Base-by-base conservation (phyloP, 2,113 vertebrate species). In the Hoplias malabaricus region DNA sequence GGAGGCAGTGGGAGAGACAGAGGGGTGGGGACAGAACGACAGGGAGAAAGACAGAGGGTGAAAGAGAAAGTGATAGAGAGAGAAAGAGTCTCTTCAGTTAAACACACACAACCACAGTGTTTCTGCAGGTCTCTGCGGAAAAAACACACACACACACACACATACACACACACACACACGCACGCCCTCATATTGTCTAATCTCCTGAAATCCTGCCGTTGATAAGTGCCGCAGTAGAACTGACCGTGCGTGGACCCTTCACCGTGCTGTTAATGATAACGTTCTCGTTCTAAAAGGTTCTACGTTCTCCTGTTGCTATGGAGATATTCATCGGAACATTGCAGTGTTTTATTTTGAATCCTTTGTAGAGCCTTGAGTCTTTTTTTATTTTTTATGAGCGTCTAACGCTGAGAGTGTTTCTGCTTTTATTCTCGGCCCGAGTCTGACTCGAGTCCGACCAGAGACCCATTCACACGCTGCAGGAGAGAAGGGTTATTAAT, bases 51-150 rank as follows among this genome's bases (percentile, higher is more conserved):
- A 38, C 11, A 56, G 53, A 56, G 53, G 9, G 36, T 4, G 36
- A 38, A 9, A 46, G 43, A 38, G 36, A 38, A 9, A 71, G 34
- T 38, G 38, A 72, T 16, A n/a, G 38, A 21, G 14, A 9, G 69
- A 40, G 56, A 42, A 21, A 31, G 16, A 19, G 57, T 34, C 29
- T 62, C 57, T 31, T 62, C 57, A 34, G 57, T 62, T 62, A 34
- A 62, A 34, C 57, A 34, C 33, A 62, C 16, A 34, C 53, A 34
- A 34, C 57, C 57, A 62, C 29, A 62, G 73, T 63, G 23, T 54
- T 6, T 65, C 29, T 65, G 43, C 19, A 31, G 46, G 40, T 75
- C 73, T 66, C 73, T 13, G 73, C n/a, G 73, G 73, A 34, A 56
- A 76, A 67, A 75, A 56, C 62, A 62, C 33, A 16, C 14, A 3